phyloP scores from a whole-genome alignment of 2,797 vertebrate species.

The Falco naumanni region DNA sequence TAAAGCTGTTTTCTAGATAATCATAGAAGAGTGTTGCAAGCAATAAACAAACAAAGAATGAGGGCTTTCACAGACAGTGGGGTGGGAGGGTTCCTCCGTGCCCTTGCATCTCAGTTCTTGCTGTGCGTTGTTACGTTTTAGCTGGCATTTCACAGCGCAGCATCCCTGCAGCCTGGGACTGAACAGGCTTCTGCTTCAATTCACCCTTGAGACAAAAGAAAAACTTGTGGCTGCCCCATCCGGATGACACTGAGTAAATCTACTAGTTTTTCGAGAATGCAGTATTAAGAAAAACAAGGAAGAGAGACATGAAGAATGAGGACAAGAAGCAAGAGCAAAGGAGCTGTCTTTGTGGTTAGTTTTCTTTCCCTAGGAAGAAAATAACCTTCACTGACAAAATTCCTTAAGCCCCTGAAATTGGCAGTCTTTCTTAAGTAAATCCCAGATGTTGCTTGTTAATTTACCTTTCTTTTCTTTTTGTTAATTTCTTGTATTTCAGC shows the following conservation, averaged over 20 bases:
- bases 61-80: background rate
- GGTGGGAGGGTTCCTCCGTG: background rate
- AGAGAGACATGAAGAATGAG: background rate
- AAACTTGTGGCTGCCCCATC: background rate
- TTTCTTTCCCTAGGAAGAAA: background rate
- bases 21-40: background rate
- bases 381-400: background rate
- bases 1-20: conserved; percentile 7
- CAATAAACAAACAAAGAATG: background rate
- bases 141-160: background rate
- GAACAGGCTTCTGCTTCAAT: background rate
- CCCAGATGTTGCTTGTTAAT: background rate
- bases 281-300: background rate
- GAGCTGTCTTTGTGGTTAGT: background rate
- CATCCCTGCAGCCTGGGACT: background rate
- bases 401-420: background rate
- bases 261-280: background rate
- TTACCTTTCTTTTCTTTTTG: background rate
- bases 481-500: background rate
- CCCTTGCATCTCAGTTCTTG: background rate
- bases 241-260: background rate
- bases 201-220: background rate
- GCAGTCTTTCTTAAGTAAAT: background rate
- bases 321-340: background rate
- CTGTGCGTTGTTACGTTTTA: background rate